Evolutionary conservation across 1,140 invertebrate genomes (phyloP).

Genomic region (Polyergus mexicanus): DNA sequence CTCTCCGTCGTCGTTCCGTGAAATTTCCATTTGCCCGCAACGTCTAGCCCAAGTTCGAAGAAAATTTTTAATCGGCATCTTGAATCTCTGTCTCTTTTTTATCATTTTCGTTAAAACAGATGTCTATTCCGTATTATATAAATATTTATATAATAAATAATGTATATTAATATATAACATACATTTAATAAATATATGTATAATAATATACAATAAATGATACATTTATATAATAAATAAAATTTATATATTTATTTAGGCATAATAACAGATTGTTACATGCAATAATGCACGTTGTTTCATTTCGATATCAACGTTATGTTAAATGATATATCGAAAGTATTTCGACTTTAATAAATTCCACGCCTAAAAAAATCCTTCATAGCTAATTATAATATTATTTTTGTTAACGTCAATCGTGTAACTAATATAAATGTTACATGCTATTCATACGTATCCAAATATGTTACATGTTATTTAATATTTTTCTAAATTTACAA

Average conservation of each 20-base stretch:
- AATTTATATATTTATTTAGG: neutral
- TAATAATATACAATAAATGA: too few relatives aligned
- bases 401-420: conserved; percentile 6
- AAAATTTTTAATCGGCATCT: neutral
- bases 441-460: neutral
- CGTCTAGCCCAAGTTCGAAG: neutral
- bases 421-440: conserved; percentile 40
- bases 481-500: neutral
- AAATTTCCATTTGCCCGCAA: conserved; percentile 26
- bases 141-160: neutral
- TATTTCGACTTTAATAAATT: conserved; percentile 8
- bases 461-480: conserved; percentile 15
- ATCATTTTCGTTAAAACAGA: neutral
- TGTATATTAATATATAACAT: too few relatives aligned
- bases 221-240: too few relatives aligned
- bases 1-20: neutral
- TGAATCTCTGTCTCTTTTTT: neutral
- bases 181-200: too few relatives aligned
- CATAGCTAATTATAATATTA: conserved; percentile 17
- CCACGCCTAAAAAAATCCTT: conserved; percentile 4
- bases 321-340: conserved; percentile 4
- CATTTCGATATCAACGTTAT: neutral
- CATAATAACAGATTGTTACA: neutral
- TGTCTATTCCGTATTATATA: neutral
- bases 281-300: neutral